Percentiles rank a stretch among this genome's conserved stretches.
Evolutionary conservation across 1,140 invertebrate genomes (phyloP).

Genomic region (Anastrepha ludens): DNA sequence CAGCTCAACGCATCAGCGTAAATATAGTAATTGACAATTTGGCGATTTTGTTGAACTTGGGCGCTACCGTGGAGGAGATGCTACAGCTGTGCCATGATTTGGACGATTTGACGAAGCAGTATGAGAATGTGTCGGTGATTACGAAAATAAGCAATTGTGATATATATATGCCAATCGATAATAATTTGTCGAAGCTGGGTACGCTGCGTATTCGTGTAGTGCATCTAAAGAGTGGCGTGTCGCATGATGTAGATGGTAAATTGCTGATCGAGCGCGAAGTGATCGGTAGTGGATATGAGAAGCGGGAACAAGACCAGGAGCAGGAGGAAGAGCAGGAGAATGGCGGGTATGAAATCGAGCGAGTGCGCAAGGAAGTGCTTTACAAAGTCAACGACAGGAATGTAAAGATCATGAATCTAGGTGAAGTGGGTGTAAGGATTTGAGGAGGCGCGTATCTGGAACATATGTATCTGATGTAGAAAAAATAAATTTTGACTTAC

Average conservation of each 20-base stretch:
- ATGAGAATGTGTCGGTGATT: slow-evolving; percentile 74
- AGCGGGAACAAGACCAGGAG: background rate
- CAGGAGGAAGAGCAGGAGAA: slow-evolving; percentile 59
- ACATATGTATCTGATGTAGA: background rate
- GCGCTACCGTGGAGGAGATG: slow-evolving; percentile 70
- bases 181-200: slow-evolving; percentile 78
- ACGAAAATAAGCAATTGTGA: slow-evolving; percentile 76
- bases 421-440: slow-evolving; percentile 72
- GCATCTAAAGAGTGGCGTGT: slow-evolving; percentile 80
- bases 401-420: slow-evolving; percentile 82
- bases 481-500: background rate
- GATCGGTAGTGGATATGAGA: no score
- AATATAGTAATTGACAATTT: slow-evolving; percentile 82
- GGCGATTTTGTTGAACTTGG: slow-evolving; percentile 81
- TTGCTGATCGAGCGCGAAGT: slow-evolving; percentile 76
- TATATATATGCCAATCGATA: slow-evolving; percentile 76
- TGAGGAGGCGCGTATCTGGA: background rate
- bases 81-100: slow-evolving; percentile 71
- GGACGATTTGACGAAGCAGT: slow-evolving; percentile 72
- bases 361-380: slow-evolving; percentile 75
- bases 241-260: slow-evolving; percentile 81
- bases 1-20: slow-evolving; percentile 69
- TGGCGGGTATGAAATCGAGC: slow-evolving; percentile 69
- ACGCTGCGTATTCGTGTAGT: slow-evolving; percentile 80
- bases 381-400: slow-evolving; percentile 84